Evolutionary conservation across 2,113 vertebrate species (phyloP), one percentile per base, ranked within the genome.

Genomic region (Shinisaurus crocodilurus): DNA sequence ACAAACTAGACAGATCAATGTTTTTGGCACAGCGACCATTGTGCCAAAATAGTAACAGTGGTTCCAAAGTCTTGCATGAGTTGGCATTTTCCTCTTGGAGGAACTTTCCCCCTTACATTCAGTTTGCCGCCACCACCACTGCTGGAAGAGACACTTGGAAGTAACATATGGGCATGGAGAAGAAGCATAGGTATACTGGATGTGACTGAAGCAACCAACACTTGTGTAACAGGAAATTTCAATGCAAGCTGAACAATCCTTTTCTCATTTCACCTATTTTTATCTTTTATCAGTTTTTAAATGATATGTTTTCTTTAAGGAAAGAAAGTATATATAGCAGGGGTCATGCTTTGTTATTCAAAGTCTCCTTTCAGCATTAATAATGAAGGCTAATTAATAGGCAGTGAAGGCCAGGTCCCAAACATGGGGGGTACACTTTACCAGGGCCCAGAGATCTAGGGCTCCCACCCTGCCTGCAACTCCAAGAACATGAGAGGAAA

Each of bases 241-340:
- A 54, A 6, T 81, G 29, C 29, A 82, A 57, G 15, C 32, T 82
- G 48, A 54, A 60, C 32, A 57, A 82, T 37, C 6, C 6, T 74
- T 74, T 72, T 72, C 29, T 72, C 34, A n/a, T 18, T 67, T 23
- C 20, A 86, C 40, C n/a, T 54, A 48, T 82, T n/a, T 88, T 50
- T 20, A 92, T 86, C 86, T 92, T 57, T 91, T 50, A 82, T 18
- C 80, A 82, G 54, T 60, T 60, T 34, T 34, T 81, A 54, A 34
- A 32, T 34, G 12, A 81, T 9, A 54, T 34, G 12, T 43, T 77
- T 77, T 77, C 23, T 50, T 25, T 82, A 82, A 80, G 92, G 75
- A 70, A 89, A 48, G 85, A 29, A 72, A 86, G 15, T 72, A 10
- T 89, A 86, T 75, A 0, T 23, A 86, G 20, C 15, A 79, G 90